These are phyloP conservation scores for Calycopis cecrops DNA, from an alignment of 1,140 invertebrate genomes.

Conservation along the genomic window DNA sequence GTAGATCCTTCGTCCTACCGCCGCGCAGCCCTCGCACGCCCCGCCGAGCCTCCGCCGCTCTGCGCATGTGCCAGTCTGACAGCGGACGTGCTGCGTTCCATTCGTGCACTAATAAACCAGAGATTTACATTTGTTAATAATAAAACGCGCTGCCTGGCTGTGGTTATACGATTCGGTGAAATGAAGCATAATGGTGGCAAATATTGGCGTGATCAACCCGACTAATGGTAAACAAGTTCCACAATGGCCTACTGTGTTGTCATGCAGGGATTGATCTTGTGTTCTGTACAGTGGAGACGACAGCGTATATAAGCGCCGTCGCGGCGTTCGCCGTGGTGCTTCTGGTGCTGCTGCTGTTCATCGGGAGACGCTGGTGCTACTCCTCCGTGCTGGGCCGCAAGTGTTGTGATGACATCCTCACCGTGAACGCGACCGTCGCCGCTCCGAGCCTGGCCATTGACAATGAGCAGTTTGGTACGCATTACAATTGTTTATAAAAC, in stretches of 20 bases:
- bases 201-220: slow-evolving; percentile 53
- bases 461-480: slow-evolving; percentile 57
- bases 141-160: not conserved
- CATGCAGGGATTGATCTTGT: slow-evolving; percentile 18
- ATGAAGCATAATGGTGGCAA: slow-evolving; percentile 62
- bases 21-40: slow-evolving; percentile 53
- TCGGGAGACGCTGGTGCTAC: slow-evolving; percentile 62
- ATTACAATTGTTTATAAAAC: not conserved
- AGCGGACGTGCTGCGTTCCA: slow-evolving; percentile 51
- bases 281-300: slow-evolving; percentile 61
- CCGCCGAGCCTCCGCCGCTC: slow-evolving; percentile 49
- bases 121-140: not conserved
- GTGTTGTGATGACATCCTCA: slow-evolving; percentile 61
- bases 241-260: not conserved
- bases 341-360: slow-evolving; percentile 63
- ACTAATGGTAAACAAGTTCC: slow-evolving; percentile 63
- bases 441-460: slow-evolving; percentile 45
- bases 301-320: slow-evolving; percentile 68
- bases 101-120: slow-evolving; percentile 28
- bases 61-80: slow-evolving; percentile 57
- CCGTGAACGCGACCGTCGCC: slow-evolving; percentile 46
- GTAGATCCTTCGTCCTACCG: slow-evolving; percentile 57
- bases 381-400: slow-evolving; percentile 46
- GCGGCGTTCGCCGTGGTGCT: slow-evolving; percentile 60
- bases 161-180: slow-evolving; percentile 32